A percentile compares a stretch with the other conserved stretches of the same genome.
Conservation (phyloP, 2,113 vertebrate species). For the Vidua chalybeata region DNA sequence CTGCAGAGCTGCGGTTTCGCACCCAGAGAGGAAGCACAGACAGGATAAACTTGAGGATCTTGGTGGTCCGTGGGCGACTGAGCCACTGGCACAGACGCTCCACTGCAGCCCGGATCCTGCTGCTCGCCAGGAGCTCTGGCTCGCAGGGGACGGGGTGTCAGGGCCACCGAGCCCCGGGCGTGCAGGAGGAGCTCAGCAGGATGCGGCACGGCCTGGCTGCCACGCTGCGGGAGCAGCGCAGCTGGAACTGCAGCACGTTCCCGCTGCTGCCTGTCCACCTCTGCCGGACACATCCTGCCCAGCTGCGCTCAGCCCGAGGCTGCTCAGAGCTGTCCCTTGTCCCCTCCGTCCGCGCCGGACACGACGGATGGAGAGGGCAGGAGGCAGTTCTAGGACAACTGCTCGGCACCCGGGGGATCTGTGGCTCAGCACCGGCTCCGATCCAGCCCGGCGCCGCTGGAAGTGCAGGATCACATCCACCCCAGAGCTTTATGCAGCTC, state of each 20-base stretch:
- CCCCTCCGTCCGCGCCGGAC: rapidly evolving
- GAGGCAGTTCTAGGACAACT: rapidly evolving
- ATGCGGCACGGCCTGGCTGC: background rate
- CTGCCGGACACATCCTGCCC: background rate
- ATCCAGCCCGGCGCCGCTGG: background rate
- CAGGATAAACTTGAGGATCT: rapidly evolving
- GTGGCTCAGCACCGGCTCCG: background rate
- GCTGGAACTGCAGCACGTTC: background rate
- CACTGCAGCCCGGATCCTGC: rapidly evolving
- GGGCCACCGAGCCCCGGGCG: background rate
- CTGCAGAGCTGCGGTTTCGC: background rate
- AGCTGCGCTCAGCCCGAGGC: rapidly evolving
- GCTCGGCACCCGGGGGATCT: background rate
- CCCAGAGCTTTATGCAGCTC: background rate
- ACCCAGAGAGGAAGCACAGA: rapidly evolving
- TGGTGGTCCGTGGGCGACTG: rapidly evolving
- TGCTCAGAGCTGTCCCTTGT: background rate
- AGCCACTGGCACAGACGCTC: background rate
- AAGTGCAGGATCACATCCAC: background rate
- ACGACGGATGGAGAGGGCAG: rapidly evolving
- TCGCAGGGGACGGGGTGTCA: background rate
- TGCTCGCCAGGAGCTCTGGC: background rate
- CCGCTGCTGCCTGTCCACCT: background rate
- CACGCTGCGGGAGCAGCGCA: background rate
- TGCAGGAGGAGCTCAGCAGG: background rate